phyloP scores from a whole-genome alignment of 2,113 vertebrate genomes.

The Leucosticte australis region DNA sequence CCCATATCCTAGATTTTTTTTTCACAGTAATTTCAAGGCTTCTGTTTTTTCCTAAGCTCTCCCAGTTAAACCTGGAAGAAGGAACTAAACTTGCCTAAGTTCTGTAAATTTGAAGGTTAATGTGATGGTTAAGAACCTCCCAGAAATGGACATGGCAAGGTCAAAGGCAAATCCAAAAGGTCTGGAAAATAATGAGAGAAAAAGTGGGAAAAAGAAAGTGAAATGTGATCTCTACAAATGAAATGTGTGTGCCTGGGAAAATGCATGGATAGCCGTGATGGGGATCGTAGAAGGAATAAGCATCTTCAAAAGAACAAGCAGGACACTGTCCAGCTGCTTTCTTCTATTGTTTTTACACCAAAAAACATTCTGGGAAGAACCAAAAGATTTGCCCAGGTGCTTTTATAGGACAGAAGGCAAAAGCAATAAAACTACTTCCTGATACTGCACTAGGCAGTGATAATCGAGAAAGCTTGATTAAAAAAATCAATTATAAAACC shows the following conservation, averaged over 20 bases:
- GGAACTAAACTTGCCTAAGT: neutral
- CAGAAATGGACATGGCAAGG: neutral
- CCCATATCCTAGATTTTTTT: neutral
- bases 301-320: neutral
- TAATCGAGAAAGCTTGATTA: neutral
- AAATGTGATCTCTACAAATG: neutral
- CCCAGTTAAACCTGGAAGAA: neutral
- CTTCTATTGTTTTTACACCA: neutral
- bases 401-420: neutral
- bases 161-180: constrained; percentile 3
- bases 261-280: neutral
- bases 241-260: neutral
- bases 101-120: neutral
- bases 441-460: neutral
- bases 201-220: neutral
- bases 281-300: neutral
- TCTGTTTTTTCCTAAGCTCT: neutral
- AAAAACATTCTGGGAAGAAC: neutral
- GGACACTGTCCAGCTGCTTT: neutral
- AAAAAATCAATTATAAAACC: neutral
- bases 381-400: neutral
- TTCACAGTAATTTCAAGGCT: neutral
- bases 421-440: neutral
- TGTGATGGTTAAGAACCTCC: neutral
- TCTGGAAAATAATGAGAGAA: neutral